Evolutionary conservation across 2,797 vertebrate species (phyloP), one percentile per base, ranked within the genome.

Genomic region (Spinus olivaceus): DNA sequence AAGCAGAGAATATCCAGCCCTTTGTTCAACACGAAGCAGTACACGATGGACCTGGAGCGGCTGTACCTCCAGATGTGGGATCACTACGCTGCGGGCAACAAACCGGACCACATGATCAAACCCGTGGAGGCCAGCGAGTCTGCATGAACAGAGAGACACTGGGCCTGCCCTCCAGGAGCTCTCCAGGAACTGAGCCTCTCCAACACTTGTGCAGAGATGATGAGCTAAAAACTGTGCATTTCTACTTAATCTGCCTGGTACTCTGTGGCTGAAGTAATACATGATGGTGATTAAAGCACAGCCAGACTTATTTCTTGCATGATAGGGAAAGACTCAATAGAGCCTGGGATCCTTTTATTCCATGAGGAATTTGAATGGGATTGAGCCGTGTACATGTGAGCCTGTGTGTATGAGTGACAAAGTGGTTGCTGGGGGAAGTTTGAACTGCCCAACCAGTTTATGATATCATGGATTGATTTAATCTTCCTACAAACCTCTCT

Each of bases 51-150:
- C 93, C 97, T 99, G 97, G 99, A 99, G 98, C 98, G 98, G 91
- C 99, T 99, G 15, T 99, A 99, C 91, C 97, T 99, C 56, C 98
- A 99, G 97, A 99, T 99, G 99, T 99, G 99, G 99, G 99, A 99
- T 93, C 99, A 98, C 96, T 98, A 98, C 22, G 98, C 99, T 87
- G 98, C 97, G 2, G 99, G 99, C 93, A 98, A 97, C 97, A 99
- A 99, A 95, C 98, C 99, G 0, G 99, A 99, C 57, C 99, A 99
- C 97, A 97, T 99, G 97, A 97, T 99, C 96, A 99, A 99, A 77
- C 92, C 98, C 37, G 96, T 98, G 49, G 99, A 99, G 96, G 97
- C 97, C 96, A 98, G 97, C 30, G 99, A 99, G 85, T 98, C 98
- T 72, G 98, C 98, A 93, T 99, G 97, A 99, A 96, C 80, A 12